Percentiles rank a stretch among this genome's conserved stretches.
These are phyloP conservation scores for Leptinotarsa juncta DNA, from an alignment of 2,888 invertebrate species.

Conservation along the genomic window DNA sequence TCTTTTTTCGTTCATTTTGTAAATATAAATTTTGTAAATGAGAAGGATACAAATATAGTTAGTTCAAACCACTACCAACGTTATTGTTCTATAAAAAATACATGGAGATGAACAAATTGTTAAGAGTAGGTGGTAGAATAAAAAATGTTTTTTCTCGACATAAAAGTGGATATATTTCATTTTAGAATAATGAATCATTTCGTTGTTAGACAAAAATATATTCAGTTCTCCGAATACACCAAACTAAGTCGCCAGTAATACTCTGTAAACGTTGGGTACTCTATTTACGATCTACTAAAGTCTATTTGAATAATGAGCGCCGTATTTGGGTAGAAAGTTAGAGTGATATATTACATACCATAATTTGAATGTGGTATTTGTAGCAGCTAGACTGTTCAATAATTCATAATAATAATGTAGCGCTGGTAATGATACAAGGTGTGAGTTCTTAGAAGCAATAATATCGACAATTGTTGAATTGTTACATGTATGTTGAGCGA, in stretches of 20 bases:
- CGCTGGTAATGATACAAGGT: slow-evolving; percentile 4
- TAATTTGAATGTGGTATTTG: slow-evolving; percentile 15
- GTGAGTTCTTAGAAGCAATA: slow-evolving; percentile 10
- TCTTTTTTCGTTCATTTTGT: too few species aligned
- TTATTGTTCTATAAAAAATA: too few species aligned
- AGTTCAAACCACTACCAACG: too few species aligned
- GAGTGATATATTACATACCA: slow-evolving; percentile 6
- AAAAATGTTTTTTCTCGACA: too few species aligned
- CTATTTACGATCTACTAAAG: slow-evolving; percentile 14
- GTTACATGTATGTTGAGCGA: too few species aligned
- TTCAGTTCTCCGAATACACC: not conserved
- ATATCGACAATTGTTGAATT: not conserved
- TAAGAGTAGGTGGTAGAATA: too few species aligned
- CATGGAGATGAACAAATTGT: too few species aligned
- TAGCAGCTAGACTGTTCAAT: slow-evolving; percentile 9
- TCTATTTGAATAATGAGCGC: slow-evolving; percentile 8
- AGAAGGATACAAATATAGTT: too few species aligned
- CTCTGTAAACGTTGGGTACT: slow-evolving; percentile 2
- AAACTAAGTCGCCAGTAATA: not conserved
- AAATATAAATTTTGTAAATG: too few species aligned
- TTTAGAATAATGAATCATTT: too few species aligned
- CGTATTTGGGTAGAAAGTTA: slow-evolving; percentile 18
- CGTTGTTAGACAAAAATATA: not conserved
- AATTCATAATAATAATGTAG: slow-evolving; percentile 13
- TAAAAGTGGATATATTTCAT: too few species aligned